Conservation (phyloP, 64 coral and sea anemone genomes). For the Acropora yongei region DNA sequence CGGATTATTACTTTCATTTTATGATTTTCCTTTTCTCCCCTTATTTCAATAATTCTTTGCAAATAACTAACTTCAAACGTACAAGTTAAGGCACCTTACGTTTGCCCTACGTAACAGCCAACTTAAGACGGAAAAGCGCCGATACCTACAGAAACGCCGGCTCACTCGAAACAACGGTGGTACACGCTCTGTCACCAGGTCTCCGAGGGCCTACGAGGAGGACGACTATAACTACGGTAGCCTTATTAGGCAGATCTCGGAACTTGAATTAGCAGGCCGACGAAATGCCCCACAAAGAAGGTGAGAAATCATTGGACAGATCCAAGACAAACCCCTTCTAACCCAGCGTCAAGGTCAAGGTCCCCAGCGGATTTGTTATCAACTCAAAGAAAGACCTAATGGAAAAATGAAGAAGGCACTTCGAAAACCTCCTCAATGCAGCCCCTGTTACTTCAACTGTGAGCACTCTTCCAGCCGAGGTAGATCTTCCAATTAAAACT, state of each 20-base stretch:
- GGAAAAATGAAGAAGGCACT: background rate
- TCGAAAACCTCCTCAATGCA: background rate
- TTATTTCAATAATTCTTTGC: no score
- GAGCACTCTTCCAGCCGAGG: background rate
- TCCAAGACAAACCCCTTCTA: background rate
- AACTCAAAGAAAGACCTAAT: background rate
- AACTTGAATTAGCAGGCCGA: background rate
- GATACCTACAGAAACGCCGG: background rate
- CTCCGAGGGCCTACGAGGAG: background rate
- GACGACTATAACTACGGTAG: background rate
- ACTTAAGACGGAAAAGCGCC: background rate
- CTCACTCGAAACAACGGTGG: background rate
- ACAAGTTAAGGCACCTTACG: no score
- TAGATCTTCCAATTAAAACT: no score
- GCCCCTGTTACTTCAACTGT: background rate
- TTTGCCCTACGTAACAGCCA: background rate
- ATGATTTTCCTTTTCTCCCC: no score
- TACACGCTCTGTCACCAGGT: background rate
- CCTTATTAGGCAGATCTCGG: background rate
- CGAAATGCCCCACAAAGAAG: background rate
- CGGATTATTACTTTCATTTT: no score
- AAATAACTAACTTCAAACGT: no score
- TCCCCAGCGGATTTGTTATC: background rate
- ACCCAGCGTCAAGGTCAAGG: background rate
- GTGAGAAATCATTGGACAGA: background rate